Evolutionary conservation across 2,888 invertebrate genomes (phyloP).

Genomic region (Sarcophaga rosellei): DNA sequence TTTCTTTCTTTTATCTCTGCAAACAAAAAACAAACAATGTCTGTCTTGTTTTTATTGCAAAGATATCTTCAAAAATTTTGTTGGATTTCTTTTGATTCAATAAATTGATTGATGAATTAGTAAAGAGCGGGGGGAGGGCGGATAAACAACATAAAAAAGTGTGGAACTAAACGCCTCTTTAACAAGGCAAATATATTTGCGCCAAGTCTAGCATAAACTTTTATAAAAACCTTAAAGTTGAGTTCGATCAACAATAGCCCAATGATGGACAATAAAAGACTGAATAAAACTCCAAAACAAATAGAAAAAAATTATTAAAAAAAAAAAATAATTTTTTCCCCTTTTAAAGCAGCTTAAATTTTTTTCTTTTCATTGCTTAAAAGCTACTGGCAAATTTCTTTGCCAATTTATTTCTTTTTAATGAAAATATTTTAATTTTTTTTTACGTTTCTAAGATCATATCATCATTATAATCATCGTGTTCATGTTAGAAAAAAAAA

Average conservation of each 20-base stretch:
- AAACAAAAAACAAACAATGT: background rate
- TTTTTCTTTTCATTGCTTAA: background rate
- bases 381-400: conserved; percentile 39
- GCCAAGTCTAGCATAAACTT: background rate
- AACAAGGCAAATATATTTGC: conserved; percentile 16
- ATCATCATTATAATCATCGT: background rate
- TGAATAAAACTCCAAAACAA: background rate
- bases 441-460: background rate
- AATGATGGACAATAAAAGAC: background rate
- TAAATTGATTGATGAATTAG: conserved; percentile 11
- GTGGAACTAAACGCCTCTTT: conserved; percentile 35
- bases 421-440: conserved; percentile 16
- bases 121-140: background rate
- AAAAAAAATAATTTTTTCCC: background rate
- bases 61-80: background rate
- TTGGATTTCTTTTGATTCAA: background rate
- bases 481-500: background rate
- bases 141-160: background rate
- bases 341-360: conserved; percentile 14
- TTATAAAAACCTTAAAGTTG: conserved; percentile 1
- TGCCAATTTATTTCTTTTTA: conserved; percentile 15
- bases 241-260: background rate
- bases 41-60: background rate
- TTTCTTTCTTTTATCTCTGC: too few species aligned
- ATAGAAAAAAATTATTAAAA: background rate